Evolutionary conservation across 2,113 vertebrate genomes (phyloP).

Genomic region (Tenebrosternarchus preto): DNA sequence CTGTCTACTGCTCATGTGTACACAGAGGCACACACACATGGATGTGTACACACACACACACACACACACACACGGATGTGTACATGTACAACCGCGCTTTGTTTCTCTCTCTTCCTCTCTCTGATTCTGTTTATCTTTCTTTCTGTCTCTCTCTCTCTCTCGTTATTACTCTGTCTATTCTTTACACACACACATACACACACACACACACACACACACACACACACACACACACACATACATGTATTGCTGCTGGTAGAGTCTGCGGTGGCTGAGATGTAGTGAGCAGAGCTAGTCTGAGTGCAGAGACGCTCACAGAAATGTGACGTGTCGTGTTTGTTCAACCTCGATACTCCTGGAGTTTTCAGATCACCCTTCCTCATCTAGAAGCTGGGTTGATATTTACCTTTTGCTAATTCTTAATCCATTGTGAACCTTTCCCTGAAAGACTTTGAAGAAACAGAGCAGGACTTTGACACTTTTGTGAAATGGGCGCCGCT

Average conservation of each 20-base stretch:
- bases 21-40: neutral
- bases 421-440: slow-evolving; percentile 27
- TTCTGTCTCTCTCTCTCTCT: neutral
- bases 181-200: no score
- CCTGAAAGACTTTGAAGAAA: slow-evolving; percentile 7
- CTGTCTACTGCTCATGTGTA: neutral
- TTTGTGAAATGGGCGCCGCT: neutral
- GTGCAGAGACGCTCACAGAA: neutral
- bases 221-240: slow-evolving; percentile 19
- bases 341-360: slow-evolving; percentile 24
- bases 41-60: neutral
- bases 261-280: neutral
- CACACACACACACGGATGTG: neutral
- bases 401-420: slow-evolving; percentile 38
- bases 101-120: no score
- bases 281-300: neutral
- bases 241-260: neutral
- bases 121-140: no score
- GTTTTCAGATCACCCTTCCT: neutral
- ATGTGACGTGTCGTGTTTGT: slow-evolving; percentile 14
- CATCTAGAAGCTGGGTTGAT: neutral
- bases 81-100: no score
- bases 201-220: neutral
- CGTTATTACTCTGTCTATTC: no score
- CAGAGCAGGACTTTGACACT: neutral